phyloP scores from a whole-genome alignment of 1,140 invertebrate species.

The Drosophila nigrodunni region DNA sequence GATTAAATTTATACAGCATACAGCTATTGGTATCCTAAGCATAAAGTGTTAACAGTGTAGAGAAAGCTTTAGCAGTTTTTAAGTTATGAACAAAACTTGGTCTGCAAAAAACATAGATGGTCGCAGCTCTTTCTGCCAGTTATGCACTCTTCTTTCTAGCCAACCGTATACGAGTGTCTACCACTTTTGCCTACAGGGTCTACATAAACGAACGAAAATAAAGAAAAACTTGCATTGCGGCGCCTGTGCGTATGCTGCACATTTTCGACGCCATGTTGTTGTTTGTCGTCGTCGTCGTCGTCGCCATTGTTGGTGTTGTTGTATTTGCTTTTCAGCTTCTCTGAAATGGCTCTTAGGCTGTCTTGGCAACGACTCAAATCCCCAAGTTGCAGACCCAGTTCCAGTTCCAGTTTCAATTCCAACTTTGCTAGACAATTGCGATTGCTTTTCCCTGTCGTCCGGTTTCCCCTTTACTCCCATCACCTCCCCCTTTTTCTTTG shows the following conservation, averaged over 20 bases:
- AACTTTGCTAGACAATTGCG: slow-evolving; percentile 48
- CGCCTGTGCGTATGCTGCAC: slow-evolving; percentile 51
- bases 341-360: slow-evolving; percentile 32
- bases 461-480: neutral
- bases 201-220: too few species aligned
- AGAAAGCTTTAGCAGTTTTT: too few species aligned
- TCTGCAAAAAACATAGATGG: too few species aligned
- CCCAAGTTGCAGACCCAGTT: slow-evolving; percentile 40
- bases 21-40: too few species aligned
- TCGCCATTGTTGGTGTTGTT: neutral
- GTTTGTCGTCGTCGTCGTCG: neutral
- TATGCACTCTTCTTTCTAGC: too few species aligned
- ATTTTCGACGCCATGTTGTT: slow-evolving; percentile 21
- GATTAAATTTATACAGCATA: too few species aligned
- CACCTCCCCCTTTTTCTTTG: neutral
- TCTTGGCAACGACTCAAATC: slow-evolving; percentile 46
- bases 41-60: too few species aligned
- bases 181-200: too few species aligned
- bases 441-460: slow-evolving; percentile 12
- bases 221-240: slow-evolving; percentile 42
- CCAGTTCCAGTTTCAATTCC: slow-evolving; percentile 16
- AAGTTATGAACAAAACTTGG: too few species aligned
- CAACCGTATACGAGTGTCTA: too few species aligned
- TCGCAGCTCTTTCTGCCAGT: too few species aligned
- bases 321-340: neutral